Percentiles rank a stretch among this genome's conserved stretches.
phyloP scores from a whole-genome alignment of 2,113 vertebrate species.

The Sciurus niger region DNA sequence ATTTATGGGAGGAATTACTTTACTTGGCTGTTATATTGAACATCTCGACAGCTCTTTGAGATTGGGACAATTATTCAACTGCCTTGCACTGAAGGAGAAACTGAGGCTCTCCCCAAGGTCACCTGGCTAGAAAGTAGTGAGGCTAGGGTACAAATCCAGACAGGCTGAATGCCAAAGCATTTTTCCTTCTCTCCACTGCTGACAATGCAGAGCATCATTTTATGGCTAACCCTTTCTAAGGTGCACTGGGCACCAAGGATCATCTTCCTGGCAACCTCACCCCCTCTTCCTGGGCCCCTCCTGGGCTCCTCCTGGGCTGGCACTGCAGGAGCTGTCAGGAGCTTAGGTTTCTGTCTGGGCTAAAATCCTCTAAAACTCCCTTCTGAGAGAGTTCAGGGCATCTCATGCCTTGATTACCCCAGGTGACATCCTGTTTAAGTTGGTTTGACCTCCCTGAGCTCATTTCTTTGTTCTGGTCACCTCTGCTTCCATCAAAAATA shows the following conservation, averaged over 20 bases:
- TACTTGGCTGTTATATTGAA: background rate
- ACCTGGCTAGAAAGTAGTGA: background rate
- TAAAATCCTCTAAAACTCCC: slow-evolving; percentile 46
- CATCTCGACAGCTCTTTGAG: background rate
- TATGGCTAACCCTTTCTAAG: background rate
- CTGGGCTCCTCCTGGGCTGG: background rate
- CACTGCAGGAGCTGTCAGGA: background rate
- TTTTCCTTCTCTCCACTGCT: background rate
- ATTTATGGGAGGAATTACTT: background rate
- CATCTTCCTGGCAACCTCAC: background rate
- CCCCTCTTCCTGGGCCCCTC: rapidly evolving
- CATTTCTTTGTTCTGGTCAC: slow-evolving; percentile 61
- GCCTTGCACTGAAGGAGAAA: background rate
- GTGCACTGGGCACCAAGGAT: too few relatives aligned
- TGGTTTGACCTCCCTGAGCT: slow-evolving; percentile 67
- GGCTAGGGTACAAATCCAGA: background rate
- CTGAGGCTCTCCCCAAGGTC: background rate
- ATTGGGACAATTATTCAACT: background rate
- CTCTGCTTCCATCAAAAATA: slow-evolving; percentile 78
- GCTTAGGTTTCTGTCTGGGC: background rate
- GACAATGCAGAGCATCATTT: background rate
- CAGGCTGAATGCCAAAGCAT: background rate
- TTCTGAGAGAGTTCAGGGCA: background rate
- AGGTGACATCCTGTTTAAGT: slow-evolving; percentile 63
- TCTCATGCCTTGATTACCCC: slow-evolving; percentile 41